A percentile compares a stretch with the other conserved stretches of the same genome.
Conservation (phyloP, 2,113 vertebrate species). For the Pyrgilauda ruficollis region DNA sequence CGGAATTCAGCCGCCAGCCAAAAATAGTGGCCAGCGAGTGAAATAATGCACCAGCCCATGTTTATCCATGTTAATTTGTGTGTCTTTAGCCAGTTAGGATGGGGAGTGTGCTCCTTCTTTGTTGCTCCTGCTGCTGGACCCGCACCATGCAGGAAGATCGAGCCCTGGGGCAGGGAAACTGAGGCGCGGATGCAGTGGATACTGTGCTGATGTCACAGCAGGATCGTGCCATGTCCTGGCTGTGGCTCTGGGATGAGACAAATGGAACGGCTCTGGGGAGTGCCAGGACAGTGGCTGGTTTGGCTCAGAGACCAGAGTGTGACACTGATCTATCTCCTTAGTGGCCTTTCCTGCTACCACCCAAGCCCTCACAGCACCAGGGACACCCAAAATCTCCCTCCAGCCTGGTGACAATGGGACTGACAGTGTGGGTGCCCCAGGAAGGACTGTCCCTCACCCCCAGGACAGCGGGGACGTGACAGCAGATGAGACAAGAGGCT, state of each 20-base stretch:
- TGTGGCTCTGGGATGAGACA: neutral
- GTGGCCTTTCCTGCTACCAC: neutral
- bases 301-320: neutral
- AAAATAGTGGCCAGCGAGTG: rapidly evolving
- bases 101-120: neutral
- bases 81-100: neutral
- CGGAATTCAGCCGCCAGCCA: rapidly evolving
- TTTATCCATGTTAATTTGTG: rapidly evolving
- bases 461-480: neutral
- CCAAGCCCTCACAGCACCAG: rapidly evolving
- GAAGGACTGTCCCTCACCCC: neutral
- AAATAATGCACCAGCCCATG: rapidly evolving
- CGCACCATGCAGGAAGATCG: rapidly evolving
- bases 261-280: rapidly evolving
- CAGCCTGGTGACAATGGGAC: rapidly evolving
- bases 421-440: rapidly evolving
- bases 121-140: neutral
- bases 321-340: neutral
- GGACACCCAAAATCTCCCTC: neutral
- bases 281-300: neutral
- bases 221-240: rapidly evolving
- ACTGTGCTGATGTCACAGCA: rapidly evolving
- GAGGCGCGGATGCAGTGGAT: neutral
- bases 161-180: neutral
- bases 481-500: neutral